A percentile compares a stretch with the other conserved stretches of the same genome.
These are phyloP conservation scores for Pungitius pungitius DNA, from an alignment of 2,113 vertebrate species.

Conservation along the genomic window DNA sequence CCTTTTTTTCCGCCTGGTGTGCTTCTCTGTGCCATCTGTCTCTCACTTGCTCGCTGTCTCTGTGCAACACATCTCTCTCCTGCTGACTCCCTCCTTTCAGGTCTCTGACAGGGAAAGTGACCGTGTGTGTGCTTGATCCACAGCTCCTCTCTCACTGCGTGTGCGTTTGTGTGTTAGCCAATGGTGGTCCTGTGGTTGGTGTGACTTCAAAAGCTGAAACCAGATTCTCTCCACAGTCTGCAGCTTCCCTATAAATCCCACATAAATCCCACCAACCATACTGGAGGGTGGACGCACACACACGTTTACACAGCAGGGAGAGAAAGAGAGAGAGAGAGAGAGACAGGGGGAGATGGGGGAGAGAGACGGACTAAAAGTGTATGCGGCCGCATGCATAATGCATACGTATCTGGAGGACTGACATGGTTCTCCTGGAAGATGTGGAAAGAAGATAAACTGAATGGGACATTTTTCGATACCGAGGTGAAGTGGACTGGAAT, in stretches of 20 bases:
- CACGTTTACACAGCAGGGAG: conserved; percentile 36
- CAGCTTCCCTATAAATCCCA: conserved; percentile 85
- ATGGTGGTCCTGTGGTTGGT: conserved; percentile 75
- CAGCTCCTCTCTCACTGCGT: conserved; percentile 16
- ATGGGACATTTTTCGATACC: not conserved
- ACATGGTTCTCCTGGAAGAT: not conserved
- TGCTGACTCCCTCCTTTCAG: conserved; percentile 40
- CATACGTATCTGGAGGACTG: not conserved
- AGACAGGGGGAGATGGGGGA: not conserved
- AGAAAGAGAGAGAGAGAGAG: conserved; percentile 22
- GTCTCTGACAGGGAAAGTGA: conserved; percentile 59
- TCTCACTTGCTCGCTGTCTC: conserved; percentile 28
- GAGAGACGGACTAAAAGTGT: no score
- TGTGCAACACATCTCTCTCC: conserved; percentile 34
- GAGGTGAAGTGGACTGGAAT: conserved; percentile 1
- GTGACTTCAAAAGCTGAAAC: conserved; percentile 87
- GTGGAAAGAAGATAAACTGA: not conserved
- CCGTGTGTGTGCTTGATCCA: conserved; percentile 52
- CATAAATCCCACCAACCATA: conserved; percentile 86
- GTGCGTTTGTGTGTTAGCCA: conserved; percentile 74
- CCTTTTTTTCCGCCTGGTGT: conserved; percentile 5
- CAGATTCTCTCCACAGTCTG: conserved; percentile 81
- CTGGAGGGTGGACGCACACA: conserved; percentile 61
- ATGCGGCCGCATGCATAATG: not conserved
- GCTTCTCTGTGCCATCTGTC: conserved; percentile 32